Evolutionary conservation across 1,140 invertebrate genomes (phyloP), one percentile per base, ranked within the genome.

Genomic region (Drosophila cardini): DNA sequence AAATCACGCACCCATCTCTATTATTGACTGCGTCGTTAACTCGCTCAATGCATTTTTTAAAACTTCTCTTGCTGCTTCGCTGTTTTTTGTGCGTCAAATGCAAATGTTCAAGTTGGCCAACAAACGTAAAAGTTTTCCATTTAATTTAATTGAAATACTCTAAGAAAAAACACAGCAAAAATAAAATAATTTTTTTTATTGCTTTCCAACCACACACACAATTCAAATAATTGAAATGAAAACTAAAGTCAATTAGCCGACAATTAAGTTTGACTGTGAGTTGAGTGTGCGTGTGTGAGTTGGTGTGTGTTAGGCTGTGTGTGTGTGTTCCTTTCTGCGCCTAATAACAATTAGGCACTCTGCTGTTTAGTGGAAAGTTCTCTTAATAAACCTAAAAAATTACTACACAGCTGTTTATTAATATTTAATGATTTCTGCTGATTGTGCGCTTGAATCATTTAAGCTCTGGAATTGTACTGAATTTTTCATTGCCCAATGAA

Each of bases 71-170:
- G 57, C 53, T 56, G 15, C 45, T 16, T 34, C 21, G 21, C 3
- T 48, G 43, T 18, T 50, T 38, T 52, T 46, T 58, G 48, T 78
- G 53, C 63, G 64, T 58, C 65, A 73, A 67, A 75, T 89, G 80
- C 67, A 89, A 84, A 84, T 84, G 75, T 67, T 61, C 77, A 80
- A 82, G 84, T 84, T 72, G 57, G 62, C 60, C 53, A 52, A 45
- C 34, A 30, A n/a, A 53, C 18, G 36, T 53, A 67, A 74, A 87
- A 83, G 79, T 78, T 83, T 83, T 75, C 72, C 64, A 77, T 80
- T 89, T 84, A 70, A 81, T 76, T 86, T 76, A 72, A 80, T 87
- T 86, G 69, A 84, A 87, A 72, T 36, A 77, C 70, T 67, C n/a
- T 69, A 70, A 58, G 48, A 61, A 63, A 80, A 72, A 77, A 30